These are phyloP conservation scores for Taphrorychus bicolor DNA, from an alignment of 2,888 invertebrate species.

Conservation along the genomic window DNA sequence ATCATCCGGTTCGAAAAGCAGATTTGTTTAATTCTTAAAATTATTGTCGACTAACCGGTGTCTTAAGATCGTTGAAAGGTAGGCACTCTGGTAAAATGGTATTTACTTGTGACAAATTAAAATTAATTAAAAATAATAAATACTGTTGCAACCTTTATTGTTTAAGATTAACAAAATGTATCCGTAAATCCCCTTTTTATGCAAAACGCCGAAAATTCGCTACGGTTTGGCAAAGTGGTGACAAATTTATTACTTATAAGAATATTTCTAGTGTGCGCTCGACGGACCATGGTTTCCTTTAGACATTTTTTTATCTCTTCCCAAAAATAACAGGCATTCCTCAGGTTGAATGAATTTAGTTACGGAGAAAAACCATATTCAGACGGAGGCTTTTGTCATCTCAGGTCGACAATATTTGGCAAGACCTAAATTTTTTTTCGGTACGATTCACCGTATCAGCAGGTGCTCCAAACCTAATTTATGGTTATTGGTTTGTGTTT, in stretches of 20 bases:
- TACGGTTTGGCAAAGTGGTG: conserved; percentile 44
- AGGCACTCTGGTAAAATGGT: conserved; percentile 24
- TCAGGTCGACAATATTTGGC: background rate
- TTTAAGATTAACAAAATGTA: conserved; percentile 28
- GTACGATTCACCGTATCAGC: background rate
- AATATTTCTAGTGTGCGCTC: conserved; percentile 42
- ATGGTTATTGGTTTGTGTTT: too few relatives aligned
- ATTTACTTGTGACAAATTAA: conserved; percentile 34
- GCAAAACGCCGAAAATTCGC: conserved; percentile 43
- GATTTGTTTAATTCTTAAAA: background rate
- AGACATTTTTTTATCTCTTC: background rate
- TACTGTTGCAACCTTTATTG: conserved; percentile 31
- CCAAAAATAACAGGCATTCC: conserved; percentile 11
- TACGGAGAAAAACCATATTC: background rate
- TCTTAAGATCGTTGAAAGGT: background rate
- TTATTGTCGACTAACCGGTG: background rate
- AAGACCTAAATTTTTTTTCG: background rate
- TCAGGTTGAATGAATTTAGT: conserved; percentile 6
- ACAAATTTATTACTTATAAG: conserved; percentile 40
- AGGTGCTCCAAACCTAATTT: background rate
- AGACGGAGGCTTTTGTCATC: background rate
- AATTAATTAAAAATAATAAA: conserved; percentile 35
- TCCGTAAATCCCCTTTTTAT: conserved; percentile 32
- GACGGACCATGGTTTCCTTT: conserved; percentile 47
- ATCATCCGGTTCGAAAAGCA: background rate